Conservation (phyloP, 2,888 invertebrate genomes). For the Lissocephala sabroskyi region DNA sequence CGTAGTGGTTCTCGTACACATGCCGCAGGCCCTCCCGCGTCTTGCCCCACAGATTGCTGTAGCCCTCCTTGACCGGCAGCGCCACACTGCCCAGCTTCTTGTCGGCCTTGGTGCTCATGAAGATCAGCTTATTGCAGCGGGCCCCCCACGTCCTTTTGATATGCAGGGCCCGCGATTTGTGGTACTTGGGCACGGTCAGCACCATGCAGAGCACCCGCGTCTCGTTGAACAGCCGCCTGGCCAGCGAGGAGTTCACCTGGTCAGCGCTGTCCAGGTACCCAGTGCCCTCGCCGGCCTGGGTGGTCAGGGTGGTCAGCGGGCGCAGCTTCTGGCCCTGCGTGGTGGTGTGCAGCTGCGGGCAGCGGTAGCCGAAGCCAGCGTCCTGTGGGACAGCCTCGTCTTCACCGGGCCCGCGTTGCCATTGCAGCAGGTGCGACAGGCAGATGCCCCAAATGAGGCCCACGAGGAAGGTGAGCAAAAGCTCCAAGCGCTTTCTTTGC, state of each 20-base stretch:
- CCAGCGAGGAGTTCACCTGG: no score
- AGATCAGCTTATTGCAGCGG: slow-evolving; percentile 87
- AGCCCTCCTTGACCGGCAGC: slow-evolving; percentile 87
- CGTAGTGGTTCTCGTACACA: slow-evolving; percentile 84
- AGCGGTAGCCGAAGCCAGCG: no score
- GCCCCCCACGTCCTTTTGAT: slow-evolving; percentile 96
- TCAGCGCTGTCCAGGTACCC: slow-evolving; percentile 4
- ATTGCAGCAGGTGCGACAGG: slow-evolving; percentile 52
- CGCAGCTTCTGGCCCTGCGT: no score
- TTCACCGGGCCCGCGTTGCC: no score
- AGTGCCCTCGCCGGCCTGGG: no score
- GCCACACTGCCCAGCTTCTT: slow-evolving; percentile 81
- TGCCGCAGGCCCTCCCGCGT: slow-evolving; percentile 94
- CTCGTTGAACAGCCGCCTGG: slow-evolving; percentile 10
- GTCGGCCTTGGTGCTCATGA: slow-evolving; percentile 79
- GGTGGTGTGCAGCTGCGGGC: no score
- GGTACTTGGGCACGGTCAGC: slow-evolving; percentile 81
- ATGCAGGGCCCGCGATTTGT: slow-evolving; percentile 87
- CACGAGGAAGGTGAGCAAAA: slow-evolving; percentile 45
- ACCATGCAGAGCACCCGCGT: slow-evolving; percentile 41
- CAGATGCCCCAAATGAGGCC: slow-evolving; percentile 57
- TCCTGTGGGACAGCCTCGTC: no score
- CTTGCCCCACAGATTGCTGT: slow-evolving; percentile 94
- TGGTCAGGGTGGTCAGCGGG: no score
- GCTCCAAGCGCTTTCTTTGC: slow-evolving; percentile 31